These are phyloP conservation scores for Platyrinchus mystaceus DNA, from an alignment of 2,797 vertebrate genomes.

Conservation along the genomic window DNA sequence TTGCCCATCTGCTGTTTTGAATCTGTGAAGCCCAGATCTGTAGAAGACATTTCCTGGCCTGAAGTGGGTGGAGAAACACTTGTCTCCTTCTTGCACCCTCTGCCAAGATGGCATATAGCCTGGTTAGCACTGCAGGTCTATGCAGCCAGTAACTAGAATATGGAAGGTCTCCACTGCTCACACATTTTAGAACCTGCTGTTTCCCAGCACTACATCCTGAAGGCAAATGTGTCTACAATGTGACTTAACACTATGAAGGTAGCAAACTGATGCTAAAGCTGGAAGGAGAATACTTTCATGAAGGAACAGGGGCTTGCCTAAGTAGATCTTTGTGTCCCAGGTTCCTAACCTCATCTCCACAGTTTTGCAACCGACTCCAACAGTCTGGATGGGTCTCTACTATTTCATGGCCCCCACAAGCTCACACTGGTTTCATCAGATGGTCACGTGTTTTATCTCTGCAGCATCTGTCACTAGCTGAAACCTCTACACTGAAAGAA, in stretches of 20 bases:
- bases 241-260: background rate
- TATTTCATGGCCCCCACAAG: background rate
- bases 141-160: background rate
- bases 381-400: background rate
- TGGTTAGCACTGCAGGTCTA: background rate
- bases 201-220: background rate
- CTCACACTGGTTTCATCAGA: background rate
- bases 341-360: background rate
- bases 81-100: constrained; percentile 7
- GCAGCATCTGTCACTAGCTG: background rate
- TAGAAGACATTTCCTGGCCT: constrained; percentile 51
- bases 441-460: background rate
- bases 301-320: background rate
- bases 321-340: background rate
- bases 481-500: background rate
- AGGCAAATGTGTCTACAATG: background rate
- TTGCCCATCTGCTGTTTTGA: constrained; percentile 57
- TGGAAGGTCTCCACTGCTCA: background rate
- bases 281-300: background rate
- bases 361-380: background rate
- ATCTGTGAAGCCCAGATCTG: constrained; percentile 24
- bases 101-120: background rate
- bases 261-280: background rate
- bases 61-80: constrained; percentile 41
- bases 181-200: background rate